These are phyloP conservation scores for Neosalanx taihuensis DNA, from an alignment of 2,797 vertebrate genomes.

Conservation along the genomic window DNA sequence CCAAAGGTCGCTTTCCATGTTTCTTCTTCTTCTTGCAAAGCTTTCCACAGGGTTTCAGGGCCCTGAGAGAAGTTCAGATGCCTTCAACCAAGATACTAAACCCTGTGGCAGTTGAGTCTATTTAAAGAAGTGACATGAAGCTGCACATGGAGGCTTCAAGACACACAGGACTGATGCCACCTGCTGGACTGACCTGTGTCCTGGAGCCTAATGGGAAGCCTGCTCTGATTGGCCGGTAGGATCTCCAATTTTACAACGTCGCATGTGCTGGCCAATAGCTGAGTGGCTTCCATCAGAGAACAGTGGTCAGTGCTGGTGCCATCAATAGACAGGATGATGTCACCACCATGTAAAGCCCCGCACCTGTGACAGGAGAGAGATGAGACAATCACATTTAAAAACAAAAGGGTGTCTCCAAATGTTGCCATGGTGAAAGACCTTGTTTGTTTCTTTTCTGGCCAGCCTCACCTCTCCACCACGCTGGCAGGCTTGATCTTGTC, in stretches of 20 bases:
- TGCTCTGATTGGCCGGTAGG: slow-evolving; percentile 82
- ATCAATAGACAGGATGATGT: slow-evolving; percentile 94
- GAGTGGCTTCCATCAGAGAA: slow-evolving; percentile 91
- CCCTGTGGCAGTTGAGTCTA: neutral
- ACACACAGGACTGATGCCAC: neutral
- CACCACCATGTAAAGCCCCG: slow-evolving; percentile 84
- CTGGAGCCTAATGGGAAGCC: slow-evolving; percentile 78
- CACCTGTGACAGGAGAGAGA: slow-evolving; percentile 72
- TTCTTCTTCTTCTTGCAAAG: neutral
- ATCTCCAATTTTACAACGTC: slow-evolving; percentile 90
- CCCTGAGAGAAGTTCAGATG: neutral
- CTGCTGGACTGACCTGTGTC: slow-evolving; percentile 79
- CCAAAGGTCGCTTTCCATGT: neutral
- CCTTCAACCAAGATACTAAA: neutral
- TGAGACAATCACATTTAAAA: neutral
- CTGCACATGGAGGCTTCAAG: neutral
- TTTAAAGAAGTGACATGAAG: neutral
- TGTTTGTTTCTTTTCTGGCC: neutral
- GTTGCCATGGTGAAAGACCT: neutral
- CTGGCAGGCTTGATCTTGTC: slow-evolving; percentile 95
- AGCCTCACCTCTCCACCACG: slow-evolving; percentile 87
- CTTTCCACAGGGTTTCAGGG: neutral
- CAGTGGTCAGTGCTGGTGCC: slow-evolving; percentile 92
- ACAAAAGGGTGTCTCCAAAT: neutral
- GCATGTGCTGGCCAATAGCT: slow-evolving; percentile 84